phyloP scores from a whole-genome alignment of 2,797 vertebrate genomes.

The Neoniphon sammara region DNA sequence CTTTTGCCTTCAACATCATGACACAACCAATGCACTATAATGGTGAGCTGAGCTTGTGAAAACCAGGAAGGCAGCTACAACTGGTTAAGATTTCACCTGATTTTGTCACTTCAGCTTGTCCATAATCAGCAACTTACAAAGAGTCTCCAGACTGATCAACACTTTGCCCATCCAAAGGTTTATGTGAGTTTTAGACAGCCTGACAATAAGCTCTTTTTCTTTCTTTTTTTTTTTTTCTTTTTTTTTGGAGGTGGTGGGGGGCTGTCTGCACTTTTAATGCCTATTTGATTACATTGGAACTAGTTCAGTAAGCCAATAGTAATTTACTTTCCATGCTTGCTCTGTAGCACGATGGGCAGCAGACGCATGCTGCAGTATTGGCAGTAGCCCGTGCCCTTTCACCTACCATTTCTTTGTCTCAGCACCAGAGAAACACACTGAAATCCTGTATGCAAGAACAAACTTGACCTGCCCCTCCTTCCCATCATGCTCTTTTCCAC shows the following conservation, averaged over 20 bases:
- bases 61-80: slow-evolving; percentile 37
- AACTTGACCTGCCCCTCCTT: slow-evolving; percentile 46
- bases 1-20: slow-evolving; percentile 25
- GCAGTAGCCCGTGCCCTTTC: slow-evolving; percentile 60
- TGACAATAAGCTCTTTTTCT: not conserved
- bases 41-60: slow-evolving; percentile 1
- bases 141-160: slow-evolving; percentile 16
- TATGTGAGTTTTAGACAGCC: slow-evolving; percentile 5
- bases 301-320: slow-evolving; percentile 9
- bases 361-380: slow-evolving; percentile 38
- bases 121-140: slow-evolving; percentile 1
- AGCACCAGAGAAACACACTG: slow-evolving; percentile 28
- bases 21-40: too few species aligned
- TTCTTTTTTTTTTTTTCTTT: slow-evolving; percentile 8
- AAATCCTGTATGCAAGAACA: slow-evolving; percentile 45
- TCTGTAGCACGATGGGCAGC: slow-evolving; percentile 28
- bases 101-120: not conserved
- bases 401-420: slow-evolving; percentile 54
- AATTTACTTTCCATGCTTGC: slow-evolving; percentile 15
- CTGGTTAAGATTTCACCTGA: too few species aligned
- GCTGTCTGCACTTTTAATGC: slow-evolving; percentile 33
- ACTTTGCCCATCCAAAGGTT: not conserved
- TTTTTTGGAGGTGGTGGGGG: slow-evolving; percentile 9
- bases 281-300: slow-evolving; percentile 42
- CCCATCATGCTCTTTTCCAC: slow-evolving; percentile 39